Base-by-base conservation (phyloP, 1,140 invertebrate genomes). In the Listronotus oregonensis region DNA sequence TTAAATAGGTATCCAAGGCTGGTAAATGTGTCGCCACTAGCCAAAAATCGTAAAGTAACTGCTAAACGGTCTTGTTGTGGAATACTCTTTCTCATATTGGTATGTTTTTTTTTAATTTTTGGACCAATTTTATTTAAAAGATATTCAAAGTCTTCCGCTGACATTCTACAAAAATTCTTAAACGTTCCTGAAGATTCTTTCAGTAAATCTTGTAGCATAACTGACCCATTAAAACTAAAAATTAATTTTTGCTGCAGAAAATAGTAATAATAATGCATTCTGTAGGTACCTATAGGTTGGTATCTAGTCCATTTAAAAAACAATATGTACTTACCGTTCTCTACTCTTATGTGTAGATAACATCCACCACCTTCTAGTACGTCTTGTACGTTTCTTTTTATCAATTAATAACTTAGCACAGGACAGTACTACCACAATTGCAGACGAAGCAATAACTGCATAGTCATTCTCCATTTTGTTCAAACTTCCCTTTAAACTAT, bases 41-140 rank as follows among this genome's bases (percentile, higher is more conserved):
- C 72, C 27, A 75, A 66, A 66, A 67, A 76, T 67, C 72, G 62
- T 32, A 75, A 59, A 47, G 75, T 73, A 12, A 76, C 37, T 47
- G 65, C 57, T 58, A 76, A 64, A 44, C 70, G 58, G 47, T 75
- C 67, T 64, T 71, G 46, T 46, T 21, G n/a, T 1, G 61, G 61
- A 34, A 64, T 64, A 17, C 21, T 42, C 21, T 52, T 62, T 46
- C 60, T 54, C 60, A 62, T 62, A n/a, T 54, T 40, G n/a, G 60
- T 62, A 34, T 54, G 49, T 54, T 32, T 42, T 69, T 72, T 72
- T 37, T 18, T 58, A 10, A 76, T 74, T 64, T 60, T 42, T 49
- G 67, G 66, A 42, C 50, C 56, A 15, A 72, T 59, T 44, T 32
- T 31, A 17, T 54, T n/a, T n/a, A n/a, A n/a, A n/a, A n/a, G n/a